Percentiles rank a stretch among this genome's conserved stretches.
phyloP scores from a whole-genome alignment of 2,113 vertebrate species.

The Syngnathus floridae region DNA sequence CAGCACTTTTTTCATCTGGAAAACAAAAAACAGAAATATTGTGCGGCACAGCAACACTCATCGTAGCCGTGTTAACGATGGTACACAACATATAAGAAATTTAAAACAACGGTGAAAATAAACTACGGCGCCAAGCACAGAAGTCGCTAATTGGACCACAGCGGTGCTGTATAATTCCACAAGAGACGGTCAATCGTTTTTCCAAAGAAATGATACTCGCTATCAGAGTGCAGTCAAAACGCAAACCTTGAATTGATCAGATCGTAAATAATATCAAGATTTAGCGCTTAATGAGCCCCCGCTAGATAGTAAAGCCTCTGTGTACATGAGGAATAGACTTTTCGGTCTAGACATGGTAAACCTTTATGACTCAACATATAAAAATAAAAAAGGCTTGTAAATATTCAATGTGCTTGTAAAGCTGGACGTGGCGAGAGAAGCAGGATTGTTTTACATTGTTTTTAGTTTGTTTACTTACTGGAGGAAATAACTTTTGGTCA shows the following conservation, averaged over 20 bases:
- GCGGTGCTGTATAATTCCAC: conserved; percentile 49
- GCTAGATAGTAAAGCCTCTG: conserved; percentile 29
- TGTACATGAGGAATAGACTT: conserved; percentile 24
- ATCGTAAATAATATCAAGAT: conserved; percentile 41
- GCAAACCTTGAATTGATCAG: conserved; percentile 38
- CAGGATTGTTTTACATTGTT: conserved; percentile 25
- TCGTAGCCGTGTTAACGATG: background rate
- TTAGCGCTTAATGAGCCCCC: conserved; percentile 44
- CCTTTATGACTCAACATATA: conserved; percentile 51
- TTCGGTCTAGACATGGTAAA: conserved; percentile 55
- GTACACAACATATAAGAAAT: conserved; percentile 34
- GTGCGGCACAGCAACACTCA: background rate
- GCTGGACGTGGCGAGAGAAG: background rate
- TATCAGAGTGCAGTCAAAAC: conserved; percentile 49
- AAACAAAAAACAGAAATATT: too few relatives aligned
- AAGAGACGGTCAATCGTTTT: conserved; percentile 58
- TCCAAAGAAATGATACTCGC: conserved; percentile 50
- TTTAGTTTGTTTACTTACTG: conserved; percentile 14
- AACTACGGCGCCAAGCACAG: conserved; percentile 41
- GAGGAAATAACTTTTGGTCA: background rate
- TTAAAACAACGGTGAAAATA: conserved; percentile 52
- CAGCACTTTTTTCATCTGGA: too few relatives aligned
- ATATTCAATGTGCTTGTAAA: conserved; percentile 32
- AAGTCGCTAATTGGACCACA: conserved; percentile 48
- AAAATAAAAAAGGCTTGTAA: conserved; percentile 22